phyloP scores from a whole-genome alignment of 2,113 vertebrate species.

The Oreochromis tanganicae region DNA sequence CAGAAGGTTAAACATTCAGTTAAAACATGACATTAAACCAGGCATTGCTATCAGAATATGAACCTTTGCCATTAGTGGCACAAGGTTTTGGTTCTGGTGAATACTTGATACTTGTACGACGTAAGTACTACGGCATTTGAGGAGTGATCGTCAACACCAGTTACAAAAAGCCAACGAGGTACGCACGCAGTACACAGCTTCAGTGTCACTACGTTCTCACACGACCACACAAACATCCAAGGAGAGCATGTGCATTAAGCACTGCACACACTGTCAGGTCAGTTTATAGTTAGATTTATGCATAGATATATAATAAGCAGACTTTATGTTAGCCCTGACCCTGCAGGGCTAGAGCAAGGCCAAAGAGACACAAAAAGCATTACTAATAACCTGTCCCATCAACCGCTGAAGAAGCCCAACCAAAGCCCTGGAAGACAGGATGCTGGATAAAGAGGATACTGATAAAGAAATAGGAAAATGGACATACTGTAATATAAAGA shows the following conservation, averaged over 20 bases:
- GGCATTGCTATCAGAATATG: neutral
- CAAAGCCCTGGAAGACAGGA: neutral
- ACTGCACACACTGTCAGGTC: neutral
- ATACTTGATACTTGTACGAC: neutral
- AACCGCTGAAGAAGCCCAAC: neutral
- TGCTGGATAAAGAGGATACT: neutral
- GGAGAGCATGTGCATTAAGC: neutral
- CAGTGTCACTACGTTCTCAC: neutral
- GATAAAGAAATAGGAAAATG: neutral
- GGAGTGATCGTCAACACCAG: neutral
- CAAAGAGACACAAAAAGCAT: conserved; percentile 45
- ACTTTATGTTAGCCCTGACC: conserved; percentile 55
- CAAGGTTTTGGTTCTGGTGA: neutral
- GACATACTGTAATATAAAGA: neutral
- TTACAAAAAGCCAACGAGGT: neutral
- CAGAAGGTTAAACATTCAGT: conserved; percentile 16
- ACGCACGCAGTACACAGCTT: neutral
- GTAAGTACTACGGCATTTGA: neutral
- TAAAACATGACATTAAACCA: neutral
- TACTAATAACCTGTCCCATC: conserved; percentile 51
- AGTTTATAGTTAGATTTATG: conserved; percentile 62
- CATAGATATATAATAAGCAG: conserved; percentile 55
- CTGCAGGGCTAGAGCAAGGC: conserved; percentile 55
- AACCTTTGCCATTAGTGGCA: neutral
- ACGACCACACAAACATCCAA: neutral